Evolutionary conservation across 1,140 invertebrate genomes (phyloP).

Genomic region (Chymomyza costata): DNA sequence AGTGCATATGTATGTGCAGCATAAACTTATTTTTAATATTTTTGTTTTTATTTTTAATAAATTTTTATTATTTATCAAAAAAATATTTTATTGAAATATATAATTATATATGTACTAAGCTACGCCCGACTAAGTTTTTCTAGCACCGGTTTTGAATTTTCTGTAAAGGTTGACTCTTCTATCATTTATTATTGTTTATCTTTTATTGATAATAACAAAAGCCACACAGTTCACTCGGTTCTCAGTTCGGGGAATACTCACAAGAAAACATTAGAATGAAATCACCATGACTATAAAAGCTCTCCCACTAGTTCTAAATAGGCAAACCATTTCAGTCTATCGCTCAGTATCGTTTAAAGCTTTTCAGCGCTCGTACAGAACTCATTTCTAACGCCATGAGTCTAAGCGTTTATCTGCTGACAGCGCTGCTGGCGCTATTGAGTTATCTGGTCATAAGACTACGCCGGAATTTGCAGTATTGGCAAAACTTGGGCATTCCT

Average conservation of each 20-base stretch:
- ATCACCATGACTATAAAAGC: constrained; percentile 10
- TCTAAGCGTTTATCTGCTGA: constrained; percentile 2
- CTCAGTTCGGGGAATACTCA: too few relatives aligned
- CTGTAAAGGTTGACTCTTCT: too few relatives aligned
- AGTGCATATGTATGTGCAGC: constrained; percentile 44
- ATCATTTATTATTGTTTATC: too few relatives aligned
- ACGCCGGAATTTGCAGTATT: constrained; percentile 37
- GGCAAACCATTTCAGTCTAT: too few relatives aligned
- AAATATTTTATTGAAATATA: background rate
- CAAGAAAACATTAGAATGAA: too few relatives aligned
- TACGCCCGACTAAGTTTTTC: too few relatives aligned
- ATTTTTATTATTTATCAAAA: constrained; percentile 72
- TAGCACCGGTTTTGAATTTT: too few relatives aligned
- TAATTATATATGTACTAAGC: background rate
- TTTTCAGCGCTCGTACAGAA: background rate
- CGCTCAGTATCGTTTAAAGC: background rate
- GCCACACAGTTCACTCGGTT: too few relatives aligned
- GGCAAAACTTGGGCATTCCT: constrained; percentile 68
- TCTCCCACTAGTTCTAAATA: background rate
- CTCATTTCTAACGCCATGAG: constrained; percentile 7
- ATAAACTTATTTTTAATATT: too few relatives aligned
- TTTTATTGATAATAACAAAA: too few relatives aligned
- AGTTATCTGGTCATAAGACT: constrained; percentile 12
- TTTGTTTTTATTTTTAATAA: too few relatives aligned
- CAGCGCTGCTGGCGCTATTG: constrained; percentile 4